Percentiles rank a stretch among this genome's conserved stretches.
Conservation (phyloP, 2,888 invertebrate genomes). For the Lottia scabra region DNA sequence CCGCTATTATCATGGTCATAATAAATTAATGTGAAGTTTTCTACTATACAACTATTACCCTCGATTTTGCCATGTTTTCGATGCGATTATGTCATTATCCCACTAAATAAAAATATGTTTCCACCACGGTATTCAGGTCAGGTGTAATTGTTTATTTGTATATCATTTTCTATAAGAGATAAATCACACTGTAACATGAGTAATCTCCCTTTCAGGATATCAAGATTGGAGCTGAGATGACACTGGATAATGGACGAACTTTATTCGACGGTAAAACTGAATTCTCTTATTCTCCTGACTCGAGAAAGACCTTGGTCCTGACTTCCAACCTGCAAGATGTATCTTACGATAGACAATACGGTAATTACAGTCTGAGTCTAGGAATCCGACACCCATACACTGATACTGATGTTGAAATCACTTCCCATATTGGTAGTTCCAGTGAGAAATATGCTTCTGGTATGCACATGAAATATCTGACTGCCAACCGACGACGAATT, state of each 20-base stretch:
- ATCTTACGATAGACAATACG: constrained; percentile 32
- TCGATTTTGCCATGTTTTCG: too few species aligned
- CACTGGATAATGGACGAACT: constrained; percentile 38
- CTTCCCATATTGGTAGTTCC: constrained; percentile 39
- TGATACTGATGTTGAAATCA: constrained; percentile 45
- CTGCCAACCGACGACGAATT: constrained; percentile 37
- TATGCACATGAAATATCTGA: constrained; percentile 44
- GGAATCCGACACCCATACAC: constrained; percentile 51
- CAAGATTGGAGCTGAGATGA: constrained; percentile 40
- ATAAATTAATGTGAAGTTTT: not conserved
- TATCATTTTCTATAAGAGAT: not conserved
- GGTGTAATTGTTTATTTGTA: too few species aligned
- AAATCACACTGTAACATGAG: too few species aligned
- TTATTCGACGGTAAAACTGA: constrained; percentile 48
- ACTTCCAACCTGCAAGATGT: constrained; percentile 41
- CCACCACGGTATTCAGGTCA: too few species aligned
- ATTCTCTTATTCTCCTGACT: constrained; percentile 44
- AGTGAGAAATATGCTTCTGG: constrained; percentile 36
- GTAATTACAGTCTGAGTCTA: constrained; percentile 45
- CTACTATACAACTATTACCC: not conserved
- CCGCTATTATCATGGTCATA: not conserved
- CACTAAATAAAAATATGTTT: too few species aligned
- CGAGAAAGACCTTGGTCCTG: constrained; percentile 42
- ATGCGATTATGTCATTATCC: too few species aligned
- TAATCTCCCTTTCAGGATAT: constrained; percentile 33